A percentile compares a stretch with the other conserved stretches of the same genome.
phyloP scores from a whole-genome alignment of 2,113 vertebrate species.

The Genyomyrus donnyi region DNA sequence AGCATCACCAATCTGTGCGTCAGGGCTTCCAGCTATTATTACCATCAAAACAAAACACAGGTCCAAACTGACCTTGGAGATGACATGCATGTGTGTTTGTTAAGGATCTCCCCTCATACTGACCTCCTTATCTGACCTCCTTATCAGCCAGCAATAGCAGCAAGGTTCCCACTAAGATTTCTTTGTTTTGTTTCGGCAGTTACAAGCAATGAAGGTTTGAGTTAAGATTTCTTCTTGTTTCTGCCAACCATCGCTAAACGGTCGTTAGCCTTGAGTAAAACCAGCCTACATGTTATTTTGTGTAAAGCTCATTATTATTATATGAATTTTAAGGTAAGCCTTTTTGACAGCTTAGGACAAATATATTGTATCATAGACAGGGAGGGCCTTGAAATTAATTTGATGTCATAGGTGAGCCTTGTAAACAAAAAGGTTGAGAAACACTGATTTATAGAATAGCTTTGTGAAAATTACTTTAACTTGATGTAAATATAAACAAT shows the following conservation, averaged over 20 bases:
- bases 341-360: background rate
- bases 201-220: background rate
- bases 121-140: background rate
- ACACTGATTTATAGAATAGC: background rate
- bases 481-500: background rate
- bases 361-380: background rate
- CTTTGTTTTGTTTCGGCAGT: background rate
- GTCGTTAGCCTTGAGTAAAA: background rate
- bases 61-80: background rate
- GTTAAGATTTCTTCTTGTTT: background rate
- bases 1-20: background rate
- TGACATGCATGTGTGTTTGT: background rate
- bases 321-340: background rate
- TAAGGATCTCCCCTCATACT: background rate
- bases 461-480: background rate
- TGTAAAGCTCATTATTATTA: background rate
- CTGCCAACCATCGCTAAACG: background rate
- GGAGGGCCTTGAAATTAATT: background rate
- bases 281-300: background rate
- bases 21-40: background rate
- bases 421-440: background rate
- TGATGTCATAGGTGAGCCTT: background rate
- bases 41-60: background rate
- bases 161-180: background rate
- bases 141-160: background rate